A percentile compares a stretch with the other conserved stretches of the same genome.
phyloP scores from a whole-genome alignment of 1,140 invertebrate species.

The Nasonia giraulti region DNA sequence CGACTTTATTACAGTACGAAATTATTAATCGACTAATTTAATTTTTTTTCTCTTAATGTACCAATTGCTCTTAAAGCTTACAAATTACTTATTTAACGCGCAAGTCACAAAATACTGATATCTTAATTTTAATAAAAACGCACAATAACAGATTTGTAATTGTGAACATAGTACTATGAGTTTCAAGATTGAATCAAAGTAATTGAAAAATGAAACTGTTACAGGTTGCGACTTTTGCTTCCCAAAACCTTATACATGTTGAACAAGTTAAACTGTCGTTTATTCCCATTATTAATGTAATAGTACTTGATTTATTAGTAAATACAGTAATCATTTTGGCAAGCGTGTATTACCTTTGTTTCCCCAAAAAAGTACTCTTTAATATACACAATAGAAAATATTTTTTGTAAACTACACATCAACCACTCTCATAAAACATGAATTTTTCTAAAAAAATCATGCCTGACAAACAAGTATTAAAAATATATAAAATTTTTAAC shows the following conservation, averaged over 20 bases:
- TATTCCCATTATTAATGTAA: slow-evolving; percentile 20
- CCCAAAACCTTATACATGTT: neutral
- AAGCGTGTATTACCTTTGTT: slow-evolving; percentile 27
- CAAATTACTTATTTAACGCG: neutral
- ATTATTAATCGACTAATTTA: slow-evolving; percentile 9
- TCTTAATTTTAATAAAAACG: slow-evolving; percentile 4
- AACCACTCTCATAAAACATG: neutral
- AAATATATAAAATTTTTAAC: slow-evolving; percentile 39
- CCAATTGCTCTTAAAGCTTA: neutral
- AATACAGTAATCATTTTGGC: slow-evolving; percentile 19
- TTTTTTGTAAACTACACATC: slow-evolving; percentile 39
- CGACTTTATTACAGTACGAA: slow-evolving; percentile 18
- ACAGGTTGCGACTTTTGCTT: no score
- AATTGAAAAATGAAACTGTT: neutral
- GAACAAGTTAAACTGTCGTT: slow-evolving; percentile 1
- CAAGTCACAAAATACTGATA: neutral
- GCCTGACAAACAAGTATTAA: slow-evolving; percentile 23
- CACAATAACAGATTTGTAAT: slow-evolving; percentile 33
- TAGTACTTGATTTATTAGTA: slow-evolving; percentile 23
- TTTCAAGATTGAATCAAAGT: slow-evolving; percentile 12
- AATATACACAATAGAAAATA: slow-evolving; percentile 5
- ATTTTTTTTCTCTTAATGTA: neutral
- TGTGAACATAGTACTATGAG: slow-evolving; percentile 3
- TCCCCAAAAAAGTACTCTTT: neutral
- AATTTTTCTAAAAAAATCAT: neutral